Percentiles rank a stretch among this genome's conserved stretches.
phyloP scores from a whole-genome alignment of 2,113 vertebrate genomes.

The Trachemys scripta region DNA sequence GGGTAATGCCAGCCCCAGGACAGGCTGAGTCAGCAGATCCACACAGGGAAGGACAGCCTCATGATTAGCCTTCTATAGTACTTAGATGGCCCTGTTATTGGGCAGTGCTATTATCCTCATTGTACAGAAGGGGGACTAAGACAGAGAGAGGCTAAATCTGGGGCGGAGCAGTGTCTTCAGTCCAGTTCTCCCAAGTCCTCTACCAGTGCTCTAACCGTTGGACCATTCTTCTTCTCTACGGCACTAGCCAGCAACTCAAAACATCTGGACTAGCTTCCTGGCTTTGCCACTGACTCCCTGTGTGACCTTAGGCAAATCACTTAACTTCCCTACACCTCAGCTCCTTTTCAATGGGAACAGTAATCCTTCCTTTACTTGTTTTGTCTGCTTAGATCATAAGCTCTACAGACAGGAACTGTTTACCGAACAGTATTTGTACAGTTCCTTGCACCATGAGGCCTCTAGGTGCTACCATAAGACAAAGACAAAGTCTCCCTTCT shows the following conservation, averaged over 20 bases:
- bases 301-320: neutral
- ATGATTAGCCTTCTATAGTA: fast-evolving
- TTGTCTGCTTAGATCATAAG: neutral
- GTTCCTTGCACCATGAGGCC: neutral
- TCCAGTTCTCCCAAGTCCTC: neutral
- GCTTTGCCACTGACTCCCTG: neutral
- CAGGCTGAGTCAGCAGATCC: neutral
- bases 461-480: neutral
- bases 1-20: neutral
- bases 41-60: neutral
- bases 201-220: neutral
- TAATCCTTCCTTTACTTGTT: neutral
- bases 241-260: neutral
- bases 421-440: neutral
- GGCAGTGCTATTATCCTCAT: neutral
- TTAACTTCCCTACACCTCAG: neutral
- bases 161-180: neutral
- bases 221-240: neutral
- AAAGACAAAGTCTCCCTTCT: neutral
- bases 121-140: neutral
- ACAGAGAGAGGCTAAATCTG: neutral
- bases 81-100: neutral
- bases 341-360: neutral
- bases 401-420: neutral
- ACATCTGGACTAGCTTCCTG: neutral